Evolutionary conservation across 2,888 invertebrate genomes (phyloP), one percentile per base, ranked within the genome.

Genomic region (Drosophila mulleri): DNA sequence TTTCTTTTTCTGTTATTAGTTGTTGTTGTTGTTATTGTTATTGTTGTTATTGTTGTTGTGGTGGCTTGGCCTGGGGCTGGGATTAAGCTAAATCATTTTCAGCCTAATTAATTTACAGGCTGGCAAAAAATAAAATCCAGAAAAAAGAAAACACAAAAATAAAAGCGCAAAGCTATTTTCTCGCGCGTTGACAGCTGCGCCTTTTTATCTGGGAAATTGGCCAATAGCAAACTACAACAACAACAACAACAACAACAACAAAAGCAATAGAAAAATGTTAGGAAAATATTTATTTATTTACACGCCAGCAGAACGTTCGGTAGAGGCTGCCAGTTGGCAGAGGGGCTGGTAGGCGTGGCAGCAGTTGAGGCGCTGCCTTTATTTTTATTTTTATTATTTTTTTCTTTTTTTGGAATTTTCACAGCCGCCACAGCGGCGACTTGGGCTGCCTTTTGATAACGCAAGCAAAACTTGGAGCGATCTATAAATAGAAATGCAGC

Each of bases 31-130:
- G 42, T 14, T 26, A 44, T 7, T 29, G 47, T 23, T 37, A 7
- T 62, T 48, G 42, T 14, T 26, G 60, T 7, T 26, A 39, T 20
- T 7, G 50, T n/a, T 5, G 47, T 0, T n/a, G n/a, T n/a, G 6
- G 5, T 6, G 16, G 16, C 50, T 18, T 6, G 16, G n/a, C 75
- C 35, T n/a, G 37, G 23, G 47, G 65, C 77, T 67, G 78, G 72
- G 80, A 84, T 85, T 82, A 86, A 72, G 79, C 79, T 83, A 77
- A 79, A 85, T 85, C 80, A 85, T 85, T 86, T 85, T 74, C 75
- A 80, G 82, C 82, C 82, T 87, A 82, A 85, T 86, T 85, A 86
- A 85, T 86, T 85, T 84, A 80, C 74, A 81, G 75, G 80, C 70
- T 61, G 66, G 56, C 62, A 35, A 66, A 68, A 71, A 29, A 8